Base-by-base conservation (phyloP, 2,113 vertebrate genomes). In the Elaphurus davidianus region DNA sequence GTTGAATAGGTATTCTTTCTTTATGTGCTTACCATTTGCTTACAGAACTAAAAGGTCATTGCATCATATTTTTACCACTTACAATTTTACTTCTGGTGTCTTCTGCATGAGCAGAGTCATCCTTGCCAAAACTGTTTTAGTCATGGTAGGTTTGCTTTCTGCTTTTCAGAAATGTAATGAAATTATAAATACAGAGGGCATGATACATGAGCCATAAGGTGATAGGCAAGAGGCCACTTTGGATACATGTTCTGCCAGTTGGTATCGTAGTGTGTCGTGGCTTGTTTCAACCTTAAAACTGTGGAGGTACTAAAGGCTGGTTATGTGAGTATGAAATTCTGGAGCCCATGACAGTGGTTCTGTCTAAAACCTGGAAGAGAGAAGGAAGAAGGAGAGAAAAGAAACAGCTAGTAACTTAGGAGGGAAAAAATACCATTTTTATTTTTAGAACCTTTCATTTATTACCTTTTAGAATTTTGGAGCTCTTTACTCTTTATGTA, bases 81-180 rank as follows among this genome's bases (percentile, higher is more conserved):
- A 19, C 30, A 60, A 89, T 21, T 71, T 79, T 76, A 30, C 15
- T 83, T 62, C 52, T 79, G 33, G 28, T 79, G 67, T 89, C n/a
- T 93, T 50, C 85, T 88, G 60, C 47, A 85, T 27, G 52, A 85
- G 54, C 47, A 92, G 59, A 81, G 21, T n/a, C 33, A 81, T 90
- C 50, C 27, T 97, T 82, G 52, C 82, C 64, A 85, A 81, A 97
- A 85, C 59, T 7, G 13, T 59, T 86, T 84, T 93, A 76, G 87
- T 94, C 60, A 76, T 88, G 47, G 36, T 57, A 76, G 27, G 21
- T 89, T 82, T 97, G 52, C 54, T 59, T 94, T 76, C 67, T 90
- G 54, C 60, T 92, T 96, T 88, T 97, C 60, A 92, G 87, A 97
- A 78, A 76, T 40, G 36, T 71, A 81, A 59, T 94, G 30, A 74